phyloP scores from a whole-genome alignment of 2,113 vertebrate genomes.

The Nanger granti region DNA sequence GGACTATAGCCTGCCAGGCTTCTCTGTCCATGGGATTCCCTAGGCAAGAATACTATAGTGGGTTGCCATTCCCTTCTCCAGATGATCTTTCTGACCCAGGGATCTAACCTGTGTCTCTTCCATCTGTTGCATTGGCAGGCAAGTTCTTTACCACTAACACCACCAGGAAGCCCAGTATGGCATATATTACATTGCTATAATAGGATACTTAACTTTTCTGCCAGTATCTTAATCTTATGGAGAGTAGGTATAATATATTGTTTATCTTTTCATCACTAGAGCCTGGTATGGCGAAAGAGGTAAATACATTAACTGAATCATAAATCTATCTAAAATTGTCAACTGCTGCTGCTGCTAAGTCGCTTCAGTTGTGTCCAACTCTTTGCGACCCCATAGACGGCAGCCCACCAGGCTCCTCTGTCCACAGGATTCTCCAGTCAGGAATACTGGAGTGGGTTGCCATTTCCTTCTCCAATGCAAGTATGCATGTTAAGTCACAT shows the following conservation, averaged over 20 bases:
- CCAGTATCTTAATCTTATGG: not conserved
- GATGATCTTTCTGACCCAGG: not conserved
- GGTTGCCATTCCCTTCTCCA: not conserved
- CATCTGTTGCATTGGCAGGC: not conserved
- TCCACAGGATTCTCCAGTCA: not conserved
- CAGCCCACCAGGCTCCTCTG: not conserved
- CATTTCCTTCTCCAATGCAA: not conserved
- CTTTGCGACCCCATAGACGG: rapidly evolving
- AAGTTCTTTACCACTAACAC: not conserved
- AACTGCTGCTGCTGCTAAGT: not conserved
- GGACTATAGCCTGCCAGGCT: not conserved
- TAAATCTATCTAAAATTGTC: not conserved
- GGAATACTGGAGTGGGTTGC: not conserved
- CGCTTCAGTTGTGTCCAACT: not conserved
- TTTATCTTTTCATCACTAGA: not conserved
- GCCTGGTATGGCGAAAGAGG: not conserved
- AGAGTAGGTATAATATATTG: not conserved
- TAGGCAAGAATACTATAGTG: not conserved
- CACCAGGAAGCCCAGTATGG: not conserved
- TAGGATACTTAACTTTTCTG: not conserved
- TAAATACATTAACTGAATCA: not conserved
- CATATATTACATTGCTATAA: not conserved
- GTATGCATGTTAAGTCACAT: not conserved
- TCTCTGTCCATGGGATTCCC: not conserved
- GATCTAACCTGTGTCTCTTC: not conserved